A percentile compares a stretch with the other conserved stretches of the same genome.
These are phyloP conservation scores for Corythoichthys haematopterus DNA, from an alignment of 2,113 vertebrate genomes.

Conservation along the genomic window DNA sequence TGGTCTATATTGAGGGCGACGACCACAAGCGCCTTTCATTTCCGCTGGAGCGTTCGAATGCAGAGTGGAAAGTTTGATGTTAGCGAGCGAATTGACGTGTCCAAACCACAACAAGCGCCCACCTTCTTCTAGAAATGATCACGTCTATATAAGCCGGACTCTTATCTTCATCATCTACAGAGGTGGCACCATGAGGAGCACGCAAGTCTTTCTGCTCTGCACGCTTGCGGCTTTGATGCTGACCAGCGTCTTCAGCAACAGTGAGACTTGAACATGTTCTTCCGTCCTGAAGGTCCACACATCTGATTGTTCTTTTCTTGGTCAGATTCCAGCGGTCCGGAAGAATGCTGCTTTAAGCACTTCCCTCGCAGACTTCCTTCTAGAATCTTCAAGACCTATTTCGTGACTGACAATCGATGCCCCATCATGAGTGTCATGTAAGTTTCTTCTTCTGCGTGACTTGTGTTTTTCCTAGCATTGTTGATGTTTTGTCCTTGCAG, in stretches of 20 bases:
- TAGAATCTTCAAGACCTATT: rapidly evolving
- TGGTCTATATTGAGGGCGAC: neutral
- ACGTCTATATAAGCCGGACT: neutral
- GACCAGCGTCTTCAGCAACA: slow-evolving; percentile 4
- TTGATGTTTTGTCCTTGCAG: slow-evolving; percentile 19
- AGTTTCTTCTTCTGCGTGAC: slow-evolving; percentile 7
- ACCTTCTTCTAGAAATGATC: neutral
- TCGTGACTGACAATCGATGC: slow-evolving; percentile 22
- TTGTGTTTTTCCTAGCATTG: neutral
- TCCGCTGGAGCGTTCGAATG: slow-evolving; percentile 3
- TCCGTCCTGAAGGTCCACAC: too few relatives aligned
- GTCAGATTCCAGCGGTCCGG: slow-evolving; percentile 15
- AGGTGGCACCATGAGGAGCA: slow-evolving; percentile 39
- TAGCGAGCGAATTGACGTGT: neutral
- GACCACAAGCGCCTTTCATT: slow-evolving; percentile 37
- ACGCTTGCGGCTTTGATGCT: slow-evolving; percentile 41
- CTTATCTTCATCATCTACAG: neutral
- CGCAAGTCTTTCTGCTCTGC: slow-evolving; percentile 44
- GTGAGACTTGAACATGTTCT: slow-evolving; percentile 38
- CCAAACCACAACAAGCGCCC: slow-evolving; percentile 29
- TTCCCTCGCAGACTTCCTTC: neutral
- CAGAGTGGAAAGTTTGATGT: slow-evolving; percentile 42
- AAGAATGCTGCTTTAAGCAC: slow-evolving; percentile 49
- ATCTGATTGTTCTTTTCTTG: neutral
- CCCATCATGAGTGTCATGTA: slow-evolving; percentile 33